Base-by-base conservation (phyloP, 1,140 invertebrate species). In the Pteromalus puparum region DNA sequence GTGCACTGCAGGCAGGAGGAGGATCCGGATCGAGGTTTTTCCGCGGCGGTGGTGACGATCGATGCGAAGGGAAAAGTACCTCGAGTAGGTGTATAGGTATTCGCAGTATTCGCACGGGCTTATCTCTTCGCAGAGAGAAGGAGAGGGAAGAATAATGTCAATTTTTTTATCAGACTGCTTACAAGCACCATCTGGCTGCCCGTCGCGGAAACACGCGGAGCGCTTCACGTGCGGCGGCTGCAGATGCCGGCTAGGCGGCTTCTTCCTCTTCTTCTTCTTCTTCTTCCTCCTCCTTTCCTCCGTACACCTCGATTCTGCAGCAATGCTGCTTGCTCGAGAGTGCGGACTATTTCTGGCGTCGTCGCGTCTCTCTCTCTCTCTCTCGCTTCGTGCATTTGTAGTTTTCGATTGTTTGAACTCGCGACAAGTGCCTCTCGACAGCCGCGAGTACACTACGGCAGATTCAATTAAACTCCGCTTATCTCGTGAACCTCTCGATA, bases 101-200 rank as follows among this genome's bases (percentile, higher is more conserved):
- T 53, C 13, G n/a, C n/a, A n/a, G n/a, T n/a, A n/a, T n/a, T n/a
- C n/a, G n/a, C 13, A 53, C 38, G 24, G 38, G 10, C 73, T 75
- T 75, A 46, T 75, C 73, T 46, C 10, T 13, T 10, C 18, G 73
- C 5, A 1, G 9, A 24, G n/a, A 46, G 34, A 24, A 38, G 13
- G 48, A 38, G 76, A 13, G 48, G 72, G 30, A 42, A 48, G 48
- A 67, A 42, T 76, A 76, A 46, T 81, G 74, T 34, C 46, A 38
- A 38, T 77, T 77, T 83, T 77, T 53, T 72, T 65, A 74, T 82
- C 61, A n/a, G 74, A 65, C 46, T 81, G 78, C 34, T 53, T 81
- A 21, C 4, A 85, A 76, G 84, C 84, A 81, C 84, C 84, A 85
- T 85, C 84, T 85, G 84, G 72, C 42, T 77, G 79, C 38, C 34